These are phyloP conservation scores for Lithophane socia DNA, from an alignment of 2,888 invertebrate genomes.

Conservation along the genomic window DNA sequence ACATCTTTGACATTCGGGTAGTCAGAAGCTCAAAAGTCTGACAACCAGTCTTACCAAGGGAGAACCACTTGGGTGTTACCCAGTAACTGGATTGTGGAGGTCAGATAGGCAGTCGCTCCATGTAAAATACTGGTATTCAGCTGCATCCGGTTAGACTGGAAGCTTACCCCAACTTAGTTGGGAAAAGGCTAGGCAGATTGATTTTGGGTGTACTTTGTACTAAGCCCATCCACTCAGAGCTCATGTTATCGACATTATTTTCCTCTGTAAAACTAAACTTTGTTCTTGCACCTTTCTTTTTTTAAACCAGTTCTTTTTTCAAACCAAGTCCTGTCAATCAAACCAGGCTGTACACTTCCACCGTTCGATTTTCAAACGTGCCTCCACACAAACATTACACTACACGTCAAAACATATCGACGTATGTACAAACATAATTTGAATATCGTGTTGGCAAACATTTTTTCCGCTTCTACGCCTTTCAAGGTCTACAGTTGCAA, in stretches of 20 bases:
- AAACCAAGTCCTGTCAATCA: slow-evolving; percentile 31
- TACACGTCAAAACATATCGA: slow-evolving; percentile 28
- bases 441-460: slow-evolving; percentile 53
- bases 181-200: background rate
- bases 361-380: slow-evolving; percentile 44
- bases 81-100: too few relatives aligned
- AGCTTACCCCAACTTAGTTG: background rate
- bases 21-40: too few relatives aligned
- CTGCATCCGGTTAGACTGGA: background rate
- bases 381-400: slow-evolving; percentile 18
- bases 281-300: slow-evolving; percentile 6
- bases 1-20: too few relatives aligned
- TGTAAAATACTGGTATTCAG: background rate
- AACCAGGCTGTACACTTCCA: slow-evolving; percentile 20
- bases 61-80: too few relatives aligned
- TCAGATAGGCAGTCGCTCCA: background rate
- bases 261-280: background rate
- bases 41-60: too few relatives aligned
- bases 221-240: background rate
- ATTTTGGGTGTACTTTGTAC: background rate
- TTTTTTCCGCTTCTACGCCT: slow-evolving; percentile 63
- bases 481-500: slow-evolving; percentile 65
- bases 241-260: background rate
- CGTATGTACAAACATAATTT: slow-evolving; percentile 52
- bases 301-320: slow-evolving; percentile 26